phyloP scores from a whole-genome alignment of 2,888 invertebrate genomes.

The Lissocephala sabroskyi region DNA sequence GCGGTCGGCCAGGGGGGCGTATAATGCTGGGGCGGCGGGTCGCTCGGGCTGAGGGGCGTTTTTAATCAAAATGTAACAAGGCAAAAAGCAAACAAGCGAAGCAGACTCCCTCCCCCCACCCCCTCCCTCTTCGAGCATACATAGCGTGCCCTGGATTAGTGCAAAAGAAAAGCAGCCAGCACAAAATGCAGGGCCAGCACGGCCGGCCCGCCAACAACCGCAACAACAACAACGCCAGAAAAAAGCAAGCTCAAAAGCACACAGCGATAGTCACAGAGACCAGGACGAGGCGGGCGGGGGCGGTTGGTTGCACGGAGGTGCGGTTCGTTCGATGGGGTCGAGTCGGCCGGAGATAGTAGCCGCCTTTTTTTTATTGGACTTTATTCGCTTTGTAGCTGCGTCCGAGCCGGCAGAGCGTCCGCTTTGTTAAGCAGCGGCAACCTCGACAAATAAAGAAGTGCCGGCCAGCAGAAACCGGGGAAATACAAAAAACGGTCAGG shows the following conservation, averaged over 20 bases:
- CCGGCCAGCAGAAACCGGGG: neutral
- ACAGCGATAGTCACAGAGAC: too few relatives aligned
- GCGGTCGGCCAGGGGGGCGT: too few relatives aligned
- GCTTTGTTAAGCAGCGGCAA: conserved; percentile 19
- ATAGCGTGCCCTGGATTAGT: conserved; percentile 51
- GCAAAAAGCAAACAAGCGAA: conserved; percentile 57
- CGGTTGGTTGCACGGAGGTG: too few relatives aligned
- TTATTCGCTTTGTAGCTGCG: conserved; percentile 55
- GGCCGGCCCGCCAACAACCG: conserved; percentile 24
- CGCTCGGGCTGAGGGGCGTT: too few relatives aligned
- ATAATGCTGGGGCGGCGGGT: too few relatives aligned
- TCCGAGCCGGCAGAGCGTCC: conserved; percentile 2
- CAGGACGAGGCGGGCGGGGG: too few relatives aligned
- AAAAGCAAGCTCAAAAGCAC: conserved; percentile 32
- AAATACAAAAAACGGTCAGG: neutral
- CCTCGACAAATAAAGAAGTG: conserved; percentile 4
- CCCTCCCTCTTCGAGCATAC: too few relatives aligned
- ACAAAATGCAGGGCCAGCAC: conserved; percentile 1
- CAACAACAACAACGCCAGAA: conserved; percentile 15
- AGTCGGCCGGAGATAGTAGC: conserved; percentile 41
- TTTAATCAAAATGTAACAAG: conserved; percentile 64
- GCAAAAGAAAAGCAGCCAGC: conserved; percentile 40
- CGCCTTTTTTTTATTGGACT: conserved; percentile 61
- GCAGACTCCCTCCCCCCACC: conserved; percentile 1
- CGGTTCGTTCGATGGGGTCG: too few relatives aligned